Evolutionary conservation across 2,113 vertebrate species (phyloP), one percentile per base, ranked within the genome.

Genomic region (Mus spicilegus): DNA sequence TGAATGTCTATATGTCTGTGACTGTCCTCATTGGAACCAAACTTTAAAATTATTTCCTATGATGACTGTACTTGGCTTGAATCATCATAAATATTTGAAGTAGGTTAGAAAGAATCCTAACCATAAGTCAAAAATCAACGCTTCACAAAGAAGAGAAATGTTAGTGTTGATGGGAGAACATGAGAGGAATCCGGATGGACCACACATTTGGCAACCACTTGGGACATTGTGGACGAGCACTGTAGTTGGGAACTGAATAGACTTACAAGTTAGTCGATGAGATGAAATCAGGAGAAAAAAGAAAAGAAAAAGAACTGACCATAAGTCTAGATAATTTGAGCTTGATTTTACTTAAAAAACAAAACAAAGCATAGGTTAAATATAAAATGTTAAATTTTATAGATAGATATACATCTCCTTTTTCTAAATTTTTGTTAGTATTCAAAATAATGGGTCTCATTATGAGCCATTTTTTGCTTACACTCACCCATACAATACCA

Each of bases 91-190:
- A 86, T 78, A 76, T 85, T 56, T 92, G 49, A 94, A 91, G 5
- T 69, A 87, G 39, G 4, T n/a, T 89, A 91, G 54, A 95, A 56
- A 91, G 92, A 56, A 12, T 89, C 86, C 56, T 4, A 91, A 51
- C 10, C 42, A 76, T 36, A 94, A 77, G 39, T 61, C 14, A 78
- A 33, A 33, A 30, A 75, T 91, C 75, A 46, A 93, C 93, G 87
- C 14, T 3, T 9, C 46, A 22, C 11, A 36, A 16, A 56, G 20
- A 81, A 26, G 56, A 65, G 51, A 87, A 70, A 36, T 11, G 26
- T 3, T 46, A 80, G 85, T 30, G 56, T 36, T 84, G 16, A 63
- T 4, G 8, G 8, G 33, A 39, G n/a, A 94, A 61, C 58, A 42
- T 10, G 0, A n/a, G 5, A 17, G 4, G 24, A 72, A 56, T 56